Conservation (phyloP, 2,113 vertebrate species). For the Donacobius atricapilla region DNA sequence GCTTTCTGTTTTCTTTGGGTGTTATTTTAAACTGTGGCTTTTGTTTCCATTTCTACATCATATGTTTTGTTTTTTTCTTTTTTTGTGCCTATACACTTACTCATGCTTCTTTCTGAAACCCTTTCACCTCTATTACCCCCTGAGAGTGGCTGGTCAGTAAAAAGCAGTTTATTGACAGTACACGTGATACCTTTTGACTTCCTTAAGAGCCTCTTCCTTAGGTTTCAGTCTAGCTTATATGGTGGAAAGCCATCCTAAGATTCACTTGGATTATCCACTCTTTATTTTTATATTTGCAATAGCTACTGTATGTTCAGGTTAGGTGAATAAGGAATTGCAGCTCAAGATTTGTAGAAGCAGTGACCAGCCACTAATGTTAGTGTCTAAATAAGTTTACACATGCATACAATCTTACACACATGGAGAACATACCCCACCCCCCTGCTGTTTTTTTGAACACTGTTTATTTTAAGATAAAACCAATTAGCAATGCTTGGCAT, state of each 20-base stretch:
- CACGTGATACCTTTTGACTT: neutral
- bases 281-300: neutral
- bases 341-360: neutral
- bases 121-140: neutral
- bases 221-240: neutral
- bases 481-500: neutral
- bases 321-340: neutral
- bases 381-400: neutral
- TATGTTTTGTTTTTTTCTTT: neutral
- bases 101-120: neutral
- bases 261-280: neutral
- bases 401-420: neutral
- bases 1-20: neutral
- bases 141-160: neutral
- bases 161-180: neutral
- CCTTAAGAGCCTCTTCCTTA: neutral
- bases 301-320: neutral
- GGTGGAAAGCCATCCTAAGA: neutral
- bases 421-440: fast-evolving
- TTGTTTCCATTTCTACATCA: neutral
- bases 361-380: neutral
- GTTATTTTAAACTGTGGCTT: neutral
- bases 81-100: neutral
- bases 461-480: neutral
- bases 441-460: neutral